Percentiles rank a stretch among this genome's conserved stretches.
Conservation (phyloP, 2,888 invertebrate genomes). For the Coelinius sp. region DNA sequence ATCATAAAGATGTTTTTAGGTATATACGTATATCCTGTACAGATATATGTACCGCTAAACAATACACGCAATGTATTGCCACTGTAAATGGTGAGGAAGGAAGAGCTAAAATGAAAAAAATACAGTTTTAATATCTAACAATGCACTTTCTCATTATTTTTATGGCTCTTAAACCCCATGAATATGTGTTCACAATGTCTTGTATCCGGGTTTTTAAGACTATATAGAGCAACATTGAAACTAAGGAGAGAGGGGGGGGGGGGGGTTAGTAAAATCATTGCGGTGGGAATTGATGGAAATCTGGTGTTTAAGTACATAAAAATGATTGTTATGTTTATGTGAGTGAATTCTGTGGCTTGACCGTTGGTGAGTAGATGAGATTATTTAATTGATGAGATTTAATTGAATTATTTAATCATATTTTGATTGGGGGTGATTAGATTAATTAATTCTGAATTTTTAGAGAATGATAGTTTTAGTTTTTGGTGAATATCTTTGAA, state of each 20-base stretch:
- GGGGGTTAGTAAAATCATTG: neutral
- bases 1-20: no score
- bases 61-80: constrained; percentile 2
- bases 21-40: constrained; percentile 11
- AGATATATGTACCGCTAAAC: constrained; percentile 4
- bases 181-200: neutral
- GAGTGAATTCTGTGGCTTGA: neutral
- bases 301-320: neutral
- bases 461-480: no score
- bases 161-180: constrained; percentile 1
- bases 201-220: constrained; percentile 4
- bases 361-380: neutral
- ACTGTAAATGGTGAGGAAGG: constrained; percentile 11
- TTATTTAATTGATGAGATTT: neutral
- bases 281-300: neutral
- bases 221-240: neutral
- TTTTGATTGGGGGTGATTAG: no score
- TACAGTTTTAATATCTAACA: constrained; percentile 24
- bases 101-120: neutral
- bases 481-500: no score
- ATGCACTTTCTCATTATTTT: constrained; percentile 28
- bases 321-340: neutral
- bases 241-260: neutral
- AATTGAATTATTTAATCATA: no score
- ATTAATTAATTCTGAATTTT: no score